Conservation (phyloP, 2,888 invertebrate species). For the Himalopsyche kuldschensis region DNA sequence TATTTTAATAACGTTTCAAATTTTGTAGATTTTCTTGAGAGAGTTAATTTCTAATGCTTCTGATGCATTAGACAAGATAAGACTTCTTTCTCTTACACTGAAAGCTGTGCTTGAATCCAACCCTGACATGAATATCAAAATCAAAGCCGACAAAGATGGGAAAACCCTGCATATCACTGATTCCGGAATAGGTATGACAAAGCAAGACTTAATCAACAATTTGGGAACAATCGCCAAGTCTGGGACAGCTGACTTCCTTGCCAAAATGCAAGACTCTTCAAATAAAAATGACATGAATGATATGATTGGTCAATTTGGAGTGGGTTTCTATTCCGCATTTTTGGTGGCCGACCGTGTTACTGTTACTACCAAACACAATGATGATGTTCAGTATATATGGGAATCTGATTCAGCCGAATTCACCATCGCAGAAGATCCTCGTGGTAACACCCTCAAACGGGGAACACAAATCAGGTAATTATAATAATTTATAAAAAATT, state of each 20-base stretch:
- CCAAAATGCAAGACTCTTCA: constrained; percentile 71
- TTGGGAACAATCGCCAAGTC: constrained; percentile 98
- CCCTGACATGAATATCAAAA: constrained; percentile 84
- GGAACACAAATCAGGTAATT: constrained; percentile 80
- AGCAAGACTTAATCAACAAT: constrained; percentile 89
- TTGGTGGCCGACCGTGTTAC: constrained; percentile 94
- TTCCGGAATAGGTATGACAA: constrained; percentile 97
- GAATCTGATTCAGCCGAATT: constrained; percentile 93
- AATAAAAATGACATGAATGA: constrained; percentile 75
- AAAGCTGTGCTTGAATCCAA: constrained; percentile 75
- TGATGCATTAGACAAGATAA: constrained; percentile 97
- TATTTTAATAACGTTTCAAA: not conserved
- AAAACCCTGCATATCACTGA: constrained; percentile 92
- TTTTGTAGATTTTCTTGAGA: constrained; percentile 83
- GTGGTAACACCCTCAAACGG: constrained; percentile 87
- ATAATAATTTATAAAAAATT: not conserved
- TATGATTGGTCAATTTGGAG: constrained; percentile 99
- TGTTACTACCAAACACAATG: constrained; percentile 94
- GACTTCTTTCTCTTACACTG: constrained; percentile 89
- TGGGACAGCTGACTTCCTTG: constrained; percentile 93
- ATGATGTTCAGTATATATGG: constrained; percentile 95
- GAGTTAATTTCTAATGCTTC: constrained; percentile 99
- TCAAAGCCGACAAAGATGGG: constrained; percentile 90
- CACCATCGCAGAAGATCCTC: constrained; percentile 89
- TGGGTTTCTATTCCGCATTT: constrained; percentile 99